Percentiles rank a stretch among this genome's conserved stretches.
Conservation (phyloP, 2,113 vertebrate genomes). For the Ibidorhyncha struthersii region DNA sequence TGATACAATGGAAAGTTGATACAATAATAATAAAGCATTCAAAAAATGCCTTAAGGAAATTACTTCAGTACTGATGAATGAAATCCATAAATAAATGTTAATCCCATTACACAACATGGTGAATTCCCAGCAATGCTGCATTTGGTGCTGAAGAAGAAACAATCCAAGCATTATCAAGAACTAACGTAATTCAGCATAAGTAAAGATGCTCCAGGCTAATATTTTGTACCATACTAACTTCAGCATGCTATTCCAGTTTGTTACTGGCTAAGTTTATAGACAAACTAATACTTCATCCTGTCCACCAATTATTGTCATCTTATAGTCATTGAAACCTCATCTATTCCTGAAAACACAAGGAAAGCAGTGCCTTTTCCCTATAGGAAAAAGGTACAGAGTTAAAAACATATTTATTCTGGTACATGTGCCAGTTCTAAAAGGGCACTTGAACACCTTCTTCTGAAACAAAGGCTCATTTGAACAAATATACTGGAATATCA, state of each 20-base stretch:
- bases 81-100: conserved; percentile 49
- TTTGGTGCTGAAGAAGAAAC: not conserved
- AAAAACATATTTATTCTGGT: not conserved
- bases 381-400: not conserved
- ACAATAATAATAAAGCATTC: conserved; percentile 39
- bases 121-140: conserved; percentile 26
- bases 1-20: conserved; percentile 47
- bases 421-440: not conserved
- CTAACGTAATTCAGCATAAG: not conserved
- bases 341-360: not conserved
- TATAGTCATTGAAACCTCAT: not conserved
- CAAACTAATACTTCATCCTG: not conserved
- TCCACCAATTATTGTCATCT: not conserved
- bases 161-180: not conserved
- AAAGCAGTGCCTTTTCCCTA: not conserved
- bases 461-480: not conserved
- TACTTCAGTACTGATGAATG: conserved; percentile 46
- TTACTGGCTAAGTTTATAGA: not conserved
- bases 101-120: not conserved
- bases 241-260: not conserved
- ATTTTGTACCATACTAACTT: not conserved
- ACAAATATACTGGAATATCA: not conserved
- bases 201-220: not conserved
- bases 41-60: conserved; percentile 46
- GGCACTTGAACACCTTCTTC: not conserved